Percentiles rank a stretch among this genome's conserved stretches.
Conservation (phyloP, 2,888 invertebrate genomes). For the Lithosia quadra region DNA sequence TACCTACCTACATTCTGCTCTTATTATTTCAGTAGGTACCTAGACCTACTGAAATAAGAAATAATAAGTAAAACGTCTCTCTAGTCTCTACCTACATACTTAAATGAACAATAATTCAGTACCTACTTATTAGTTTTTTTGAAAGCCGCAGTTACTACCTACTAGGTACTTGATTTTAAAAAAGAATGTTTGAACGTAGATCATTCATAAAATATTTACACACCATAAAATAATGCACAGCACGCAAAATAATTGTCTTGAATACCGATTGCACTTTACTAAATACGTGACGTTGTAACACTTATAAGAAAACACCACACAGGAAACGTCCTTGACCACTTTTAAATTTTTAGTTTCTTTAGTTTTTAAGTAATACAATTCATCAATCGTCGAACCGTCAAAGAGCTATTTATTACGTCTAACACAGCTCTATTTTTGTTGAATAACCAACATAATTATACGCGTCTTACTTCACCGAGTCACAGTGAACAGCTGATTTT, state of each 20-base stretch:
- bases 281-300: conserved; percentile 8
- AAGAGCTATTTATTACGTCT: conserved; percentile 1
- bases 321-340: conserved; percentile 31
- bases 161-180: neutral
- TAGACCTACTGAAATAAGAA: too few relatives aligned
- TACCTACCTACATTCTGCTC: too few relatives aligned
- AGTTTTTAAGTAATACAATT: conserved; percentile 23
- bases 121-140: neutral
- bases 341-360: conserved; percentile 32
- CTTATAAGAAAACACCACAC: conserved; percentile 11
- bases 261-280: conserved; percentile 13
- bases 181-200: neutral
- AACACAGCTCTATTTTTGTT: conserved; percentile 27
- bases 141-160: neutral
- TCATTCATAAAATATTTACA: neutral
- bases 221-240: neutral
- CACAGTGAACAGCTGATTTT: conserved; percentile 47
- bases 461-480: conserved; percentile 18
- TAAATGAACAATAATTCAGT: neutral
- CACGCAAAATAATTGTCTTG: neutral
- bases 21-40: too few relatives aligned
- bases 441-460: conserved; percentile 22
- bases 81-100: too few relatives aligned
- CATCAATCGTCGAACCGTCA: conserved; percentile 3
- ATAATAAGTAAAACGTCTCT: too few relatives aligned